A percentile compares a stretch with the other conserved stretches of the same genome.
Conservation (phyloP, 2,888 invertebrate genomes). For the Diplolepis rosae region DNA sequence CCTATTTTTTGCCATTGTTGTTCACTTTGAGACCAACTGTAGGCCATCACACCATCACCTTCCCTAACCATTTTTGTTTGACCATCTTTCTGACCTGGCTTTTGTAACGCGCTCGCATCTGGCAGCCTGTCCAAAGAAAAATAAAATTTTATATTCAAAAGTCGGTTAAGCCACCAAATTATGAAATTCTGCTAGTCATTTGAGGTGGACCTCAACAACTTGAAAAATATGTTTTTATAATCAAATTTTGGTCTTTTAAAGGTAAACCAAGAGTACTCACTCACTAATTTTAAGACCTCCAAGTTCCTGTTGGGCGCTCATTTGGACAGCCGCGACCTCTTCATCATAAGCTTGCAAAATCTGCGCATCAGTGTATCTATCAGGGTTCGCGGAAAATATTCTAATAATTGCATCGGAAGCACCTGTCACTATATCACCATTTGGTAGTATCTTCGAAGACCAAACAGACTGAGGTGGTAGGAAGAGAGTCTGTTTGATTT, state of each 20-base stretch:
- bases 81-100: constrained; percentile 87
- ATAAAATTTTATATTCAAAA: constrained; percentile 28
- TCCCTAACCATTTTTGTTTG: constrained; percentile 90
- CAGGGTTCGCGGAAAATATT: constrained; percentile 86
- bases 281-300: constrained; percentile 91
- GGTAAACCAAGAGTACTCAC: constrained; percentile 78
- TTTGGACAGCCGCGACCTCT: constrained; percentile 79
- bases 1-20: constrained; percentile 90
- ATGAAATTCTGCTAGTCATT: no score
- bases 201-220: no score
- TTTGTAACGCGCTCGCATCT: constrained; percentile 84
- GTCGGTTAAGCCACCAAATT: no score
- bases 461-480: constrained; percentile 94
- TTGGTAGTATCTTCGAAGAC: constrained; percentile 86
- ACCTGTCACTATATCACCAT: constrained; percentile 94
- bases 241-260: no score
- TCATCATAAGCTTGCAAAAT: constrained; percentile 81
- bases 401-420: constrained; percentile 86
- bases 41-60: constrained; percentile 84
- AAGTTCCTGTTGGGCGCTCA: constrained; percentile 81
- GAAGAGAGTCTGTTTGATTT: constrained; percentile 80
- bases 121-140: constrained; percentile 79
- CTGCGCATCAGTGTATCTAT: constrained; percentile 81
- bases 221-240: no score
- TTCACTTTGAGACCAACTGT: constrained; percentile 82